Base-by-base conservation (phyloP, 1,140 invertebrate species). In the Temnothorax curvispinosus region DNA sequence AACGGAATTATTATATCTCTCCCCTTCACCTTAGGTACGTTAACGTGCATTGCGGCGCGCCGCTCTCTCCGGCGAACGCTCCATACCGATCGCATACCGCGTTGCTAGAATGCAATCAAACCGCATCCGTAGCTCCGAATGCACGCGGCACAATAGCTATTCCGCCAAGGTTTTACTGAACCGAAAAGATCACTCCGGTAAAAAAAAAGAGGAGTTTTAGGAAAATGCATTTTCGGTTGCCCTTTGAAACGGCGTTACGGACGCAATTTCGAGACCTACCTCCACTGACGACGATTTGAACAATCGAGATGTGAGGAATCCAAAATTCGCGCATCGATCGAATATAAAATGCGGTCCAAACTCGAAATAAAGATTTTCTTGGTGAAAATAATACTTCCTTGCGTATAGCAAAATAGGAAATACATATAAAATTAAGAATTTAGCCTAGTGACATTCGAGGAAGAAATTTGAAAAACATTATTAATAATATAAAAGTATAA, bases 61-160 rank as follows among this genome's bases (percentile, higher is more conserved):
- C 47, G 8, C 27, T 27, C 27, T 21, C n/a, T 6, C n/a, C 60
- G 47, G 13, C 62, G 77, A 47, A 38, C 47, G 69, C 11, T 44
- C 7, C 60, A 62, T 80, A 74, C 72, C 62, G 60, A 86, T 89
- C 54, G 74, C 81, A 72, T 71, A 78, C 72, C 81, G n/a, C 81
- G n/a, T 13, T 15, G 65, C 38, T 27, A 89, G 87, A 89, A 85
- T 65, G 80, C 80, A 85, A 85, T 89, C 13, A 50, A 69, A 76
- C 38, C 80, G 54, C 67, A 44, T 52, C 50, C 18, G 60, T 44
- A 15, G 41, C 47, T 56, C 47, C 54, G 52, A 54, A 58, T 50
- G 71, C 50, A 72, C 58, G 64, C 62, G 47, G 62, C 74, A 56
- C 75, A 58, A 8, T 35, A 77, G 38, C 38, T 65, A 88, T 85